Conservation (phyloP, 2,888 invertebrate genomes). For the Argyra leucocephala region DNA sequence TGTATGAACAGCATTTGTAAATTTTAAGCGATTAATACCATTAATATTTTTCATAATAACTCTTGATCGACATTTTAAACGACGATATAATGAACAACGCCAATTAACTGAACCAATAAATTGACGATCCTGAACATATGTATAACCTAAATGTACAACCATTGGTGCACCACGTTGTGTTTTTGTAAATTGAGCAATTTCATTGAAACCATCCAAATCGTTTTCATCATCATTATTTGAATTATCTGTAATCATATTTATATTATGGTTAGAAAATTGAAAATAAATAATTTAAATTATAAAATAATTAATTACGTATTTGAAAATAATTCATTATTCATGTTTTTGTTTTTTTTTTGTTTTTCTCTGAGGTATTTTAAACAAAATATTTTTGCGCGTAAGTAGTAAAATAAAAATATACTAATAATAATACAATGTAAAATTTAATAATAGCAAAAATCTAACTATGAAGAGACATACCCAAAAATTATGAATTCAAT, state of each 20-base stretch:
- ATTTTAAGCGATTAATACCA: conserved; percentile 24
- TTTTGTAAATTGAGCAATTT: conserved; percentile 20
- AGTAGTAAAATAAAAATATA: too few species aligned
- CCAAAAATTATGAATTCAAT: too few species aligned
- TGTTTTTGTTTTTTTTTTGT: too few species aligned
- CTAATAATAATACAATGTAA: too few species aligned
- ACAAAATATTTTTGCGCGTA: too few species aligned
- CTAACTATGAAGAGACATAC: too few species aligned
- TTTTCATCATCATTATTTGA: neutral
- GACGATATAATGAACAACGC: conserved; percentile 30
- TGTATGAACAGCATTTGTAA: conserved; percentile 21
- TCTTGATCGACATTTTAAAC: conserved; percentile 38
- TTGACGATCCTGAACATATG: conserved; percentile 23
- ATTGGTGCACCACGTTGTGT: conserved; percentile 24
- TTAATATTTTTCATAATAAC: conserved; percentile 37
- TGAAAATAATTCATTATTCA: too few species aligned
- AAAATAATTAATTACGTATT: too few species aligned
- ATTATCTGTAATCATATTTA: neutral
- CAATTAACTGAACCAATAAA: conserved; percentile 23
- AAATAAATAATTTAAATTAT: too few species aligned
- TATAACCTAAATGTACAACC: conserved; percentile 19
- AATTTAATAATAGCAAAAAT: too few species aligned
- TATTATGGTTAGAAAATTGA: neutral
- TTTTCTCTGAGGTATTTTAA: too few species aligned
- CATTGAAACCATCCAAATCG: conserved; percentile 15